Conservation (phyloP, 2,888 invertebrate genomes). For the Parthenolecanium corni region DNA sequence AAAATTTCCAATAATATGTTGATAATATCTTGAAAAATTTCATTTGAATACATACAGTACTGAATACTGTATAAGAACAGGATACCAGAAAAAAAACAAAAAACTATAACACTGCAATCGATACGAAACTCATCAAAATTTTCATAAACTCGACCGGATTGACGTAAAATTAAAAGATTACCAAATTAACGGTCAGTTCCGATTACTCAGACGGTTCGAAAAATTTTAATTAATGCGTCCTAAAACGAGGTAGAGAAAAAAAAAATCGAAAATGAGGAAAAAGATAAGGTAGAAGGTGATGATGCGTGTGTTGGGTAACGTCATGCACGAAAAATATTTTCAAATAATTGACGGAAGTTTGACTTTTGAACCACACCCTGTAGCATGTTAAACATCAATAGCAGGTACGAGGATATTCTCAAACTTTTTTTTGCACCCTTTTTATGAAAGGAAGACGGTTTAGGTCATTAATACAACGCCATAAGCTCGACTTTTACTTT, state of each 20-base stretch:
- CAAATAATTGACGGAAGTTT: slow-evolving; percentile 26
- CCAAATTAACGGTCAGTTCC: too few relatives aligned
- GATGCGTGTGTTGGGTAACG: slow-evolving; percentile 6
- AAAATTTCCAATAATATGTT: too few relatives aligned
- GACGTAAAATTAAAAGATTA: too few relatives aligned
- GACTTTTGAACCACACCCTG: slow-evolving; percentile 25
- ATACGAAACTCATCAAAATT: too few relatives aligned
- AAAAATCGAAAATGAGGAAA: background rate
- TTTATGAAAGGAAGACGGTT: background rate
- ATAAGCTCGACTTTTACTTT: slow-evolving; percentile 21
- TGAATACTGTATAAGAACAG: too few relatives aligned
- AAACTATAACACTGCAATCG: too few relatives aligned
- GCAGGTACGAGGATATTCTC: background rate
- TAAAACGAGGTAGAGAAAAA: background rate
- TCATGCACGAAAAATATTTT: slow-evolving; percentile 15
- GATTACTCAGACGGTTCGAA: background rate
- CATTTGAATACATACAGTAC: too few relatives aligned
- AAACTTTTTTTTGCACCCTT: background rate
- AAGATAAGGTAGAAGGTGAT: slow-evolving; percentile 20
- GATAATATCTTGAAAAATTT: too few relatives aligned
- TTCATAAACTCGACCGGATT: too few relatives aligned
- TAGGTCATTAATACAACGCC: slow-evolving; percentile 13
- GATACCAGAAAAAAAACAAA: too few relatives aligned
- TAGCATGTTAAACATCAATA: slow-evolving; percentile 24
- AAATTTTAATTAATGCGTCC: slow-evolving; percentile 9